Evolutionary conservation across 1,140 invertebrate species (phyloP).

Genomic region (Piezodorus guildinii): DNA sequence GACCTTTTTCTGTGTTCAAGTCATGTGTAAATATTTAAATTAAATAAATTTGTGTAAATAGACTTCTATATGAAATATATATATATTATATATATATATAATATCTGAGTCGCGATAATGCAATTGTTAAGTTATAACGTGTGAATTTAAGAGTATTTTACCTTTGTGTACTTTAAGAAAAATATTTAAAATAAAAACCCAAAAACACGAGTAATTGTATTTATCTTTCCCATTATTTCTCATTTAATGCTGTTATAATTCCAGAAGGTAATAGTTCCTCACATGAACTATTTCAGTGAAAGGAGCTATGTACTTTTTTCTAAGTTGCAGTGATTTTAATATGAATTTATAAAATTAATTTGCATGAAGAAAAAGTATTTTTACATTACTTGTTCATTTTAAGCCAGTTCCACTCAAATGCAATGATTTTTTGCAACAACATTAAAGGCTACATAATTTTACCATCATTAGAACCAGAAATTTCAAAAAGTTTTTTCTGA

Average conservation of each 20-base stretch:
- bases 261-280: neutral
- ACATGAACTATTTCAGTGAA: too few relatives aligned
- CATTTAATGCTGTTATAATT: too few relatives aligned
- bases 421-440: too few relatives aligned
- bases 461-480: too few relatives aligned
- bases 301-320: too few relatives aligned
- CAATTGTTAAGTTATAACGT: conserved; percentile 25
- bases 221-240: neutral
- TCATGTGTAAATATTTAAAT: conserved; percentile 21
- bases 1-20: conserved; percentile 25
- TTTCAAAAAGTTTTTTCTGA: too few relatives aligned
- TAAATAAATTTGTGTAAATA: conserved; percentile 20
- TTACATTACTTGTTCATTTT: too few relatives aligned
- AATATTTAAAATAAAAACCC: conserved; percentile 23
- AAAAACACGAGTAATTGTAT: conserved; percentile 16
- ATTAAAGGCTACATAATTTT: too few relatives aligned
- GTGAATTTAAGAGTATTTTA: conserved; percentile 24
- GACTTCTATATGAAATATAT: conserved; percentile 18
- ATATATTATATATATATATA: conserved; percentile 6
- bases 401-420: too few relatives aligned
- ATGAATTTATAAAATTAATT: too few relatives aligned
- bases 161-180: conserved; percentile 25
- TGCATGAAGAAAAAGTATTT: too few relatives aligned
- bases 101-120: conserved; percentile 22
- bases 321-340: too few relatives aligned